These are phyloP conservation scores for Fragum whitleyi DNA, from an alignment of 2,888 invertebrate genomes.

Conservation along the genomic window DNA sequence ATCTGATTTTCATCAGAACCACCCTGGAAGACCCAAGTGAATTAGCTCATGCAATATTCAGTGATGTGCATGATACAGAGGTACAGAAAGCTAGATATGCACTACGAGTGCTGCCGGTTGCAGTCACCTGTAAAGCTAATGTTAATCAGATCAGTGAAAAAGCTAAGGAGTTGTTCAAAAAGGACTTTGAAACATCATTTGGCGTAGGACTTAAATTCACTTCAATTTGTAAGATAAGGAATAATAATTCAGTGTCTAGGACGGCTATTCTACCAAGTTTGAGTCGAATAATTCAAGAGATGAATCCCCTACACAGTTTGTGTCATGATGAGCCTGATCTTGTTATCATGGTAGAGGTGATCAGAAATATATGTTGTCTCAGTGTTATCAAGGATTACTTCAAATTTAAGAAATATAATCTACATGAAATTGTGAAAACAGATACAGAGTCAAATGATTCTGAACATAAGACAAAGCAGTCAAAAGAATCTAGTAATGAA, in stretches of 20 bases:
- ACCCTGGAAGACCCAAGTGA: constrained; percentile 90
- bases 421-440: constrained; percentile 87
- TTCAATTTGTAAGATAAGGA: constrained; percentile 79
- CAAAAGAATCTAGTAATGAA: neutral
- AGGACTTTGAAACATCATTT: constrained; percentile 88
- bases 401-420: constrained; percentile 93
- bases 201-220: constrained; percentile 73
- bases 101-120: constrained; percentile 92
- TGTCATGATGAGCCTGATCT: constrained; percentile 91
- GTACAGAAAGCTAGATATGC: constrained; percentile 91
- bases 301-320: constrained; percentile 89
- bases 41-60: constrained; percentile 90
- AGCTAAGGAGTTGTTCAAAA: constrained; percentile 89
- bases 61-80: constrained; percentile 90
- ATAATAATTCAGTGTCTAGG: constrained; percentile 87
- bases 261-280: constrained; percentile 88
- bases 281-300: constrained; percentile 89
- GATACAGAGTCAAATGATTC: neutral
- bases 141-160: constrained; percentile 90
- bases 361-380: constrained; percentile 92
- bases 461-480: neutral
- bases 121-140: constrained; percentile 91
- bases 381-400: constrained; percentile 93
- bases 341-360: constrained; percentile 93
- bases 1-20: constrained; percentile 94